Base-by-base conservation (phyloP, 2,888 invertebrate species). In the Limnephilus auricula region DNA sequence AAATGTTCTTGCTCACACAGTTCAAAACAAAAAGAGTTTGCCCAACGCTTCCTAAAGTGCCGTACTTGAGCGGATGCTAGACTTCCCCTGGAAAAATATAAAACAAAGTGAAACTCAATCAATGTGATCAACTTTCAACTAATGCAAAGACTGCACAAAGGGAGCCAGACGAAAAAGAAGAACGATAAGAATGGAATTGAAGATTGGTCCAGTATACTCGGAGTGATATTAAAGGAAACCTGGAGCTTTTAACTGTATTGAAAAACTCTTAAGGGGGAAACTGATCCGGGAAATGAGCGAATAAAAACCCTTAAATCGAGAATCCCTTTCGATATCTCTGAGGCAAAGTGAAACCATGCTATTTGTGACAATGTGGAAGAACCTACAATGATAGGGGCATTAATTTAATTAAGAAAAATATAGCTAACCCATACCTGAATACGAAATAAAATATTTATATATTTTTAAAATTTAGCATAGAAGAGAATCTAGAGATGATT, bases 231-330 rank as follows among this genome's bases (percentile, higher is more conserved):
- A 90, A 84, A 86, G 86, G 79, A 85, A 90, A 85, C 90, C 86
- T 34, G 79, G 50, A 79, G 86, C 90, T 78, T 90, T 90, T 90
- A 90, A 90, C 45, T 79, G 90, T 90, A 90, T 90, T 79, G 90
- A 85, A 90, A 90, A 90, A 90, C 90, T 85, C 85, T 90, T 86
- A 90, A 86, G 82, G 82, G 79, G 3, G 65, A 86, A 90, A 37
- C 50, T 85, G 85, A 45, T 45, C 40, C 13, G n/a, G 85, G 30
- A 40, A n/a, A 40, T 85, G 85, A 85, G 45, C 9, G 40, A 25
- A 85, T 85, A n/a, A 85, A 85, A 85, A 45, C 45, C 40, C 85
- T 40, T 85, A 85, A 85, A 45, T 13, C 45, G 85, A 85, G 85
- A 85, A 25, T 65, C 25, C 65, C 9, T 25, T 65, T 65, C n/a